Base-by-base conservation (phyloP, 2,797 vertebrate genomes). In the Rhinatrema bivittatum region DNA sequence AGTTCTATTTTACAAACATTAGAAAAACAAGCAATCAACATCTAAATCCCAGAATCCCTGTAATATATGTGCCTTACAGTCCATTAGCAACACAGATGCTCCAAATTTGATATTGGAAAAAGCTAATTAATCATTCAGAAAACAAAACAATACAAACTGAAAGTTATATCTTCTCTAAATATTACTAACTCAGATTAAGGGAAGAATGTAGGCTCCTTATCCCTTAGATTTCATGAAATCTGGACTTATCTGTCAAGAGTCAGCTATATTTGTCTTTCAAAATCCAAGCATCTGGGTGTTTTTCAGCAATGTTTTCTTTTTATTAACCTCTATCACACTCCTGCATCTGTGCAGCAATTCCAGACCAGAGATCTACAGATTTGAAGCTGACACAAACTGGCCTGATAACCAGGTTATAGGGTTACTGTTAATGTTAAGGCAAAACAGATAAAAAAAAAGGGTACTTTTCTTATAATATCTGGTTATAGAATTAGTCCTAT, bases 121-220 rank as follows among this genome's bases (percentile, higher is more conserved):
- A 38, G 19, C 27, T 14, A 38, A 62, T 49, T 60, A 64, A 67
- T 65, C 0, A 1, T 38, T 48, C 26, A 25, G 26, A 32, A 64
- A 42, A 65, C 53, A 44, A 28, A 16, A 23, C 28, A 20, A 52
- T 65, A 56, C 55, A 46, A 53, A 40, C 58, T 53, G 22, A 53
- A 64, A 49, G 25, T 37, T 51, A 61, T 62, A 40, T 44, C 40
- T 46, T 56, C 57, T 67, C 47, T 33, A 56, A 49, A 53, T 53
- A 23, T 36, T 44, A 53, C 25, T 31, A 71, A 65, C 64, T 68
- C 59, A 61, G 66, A 72, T 73, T 76, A 71, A 45, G 60, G 43
- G 53, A 53, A 22, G 14, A 63, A 60, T 46, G 29, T 52, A 36
- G 48, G 25, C 11, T 38, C 50, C 30, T 65, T 36, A 50, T 61